Conservation (phyloP, 2,797 vertebrate species). For the Urosaurus nigricauda region DNA sequence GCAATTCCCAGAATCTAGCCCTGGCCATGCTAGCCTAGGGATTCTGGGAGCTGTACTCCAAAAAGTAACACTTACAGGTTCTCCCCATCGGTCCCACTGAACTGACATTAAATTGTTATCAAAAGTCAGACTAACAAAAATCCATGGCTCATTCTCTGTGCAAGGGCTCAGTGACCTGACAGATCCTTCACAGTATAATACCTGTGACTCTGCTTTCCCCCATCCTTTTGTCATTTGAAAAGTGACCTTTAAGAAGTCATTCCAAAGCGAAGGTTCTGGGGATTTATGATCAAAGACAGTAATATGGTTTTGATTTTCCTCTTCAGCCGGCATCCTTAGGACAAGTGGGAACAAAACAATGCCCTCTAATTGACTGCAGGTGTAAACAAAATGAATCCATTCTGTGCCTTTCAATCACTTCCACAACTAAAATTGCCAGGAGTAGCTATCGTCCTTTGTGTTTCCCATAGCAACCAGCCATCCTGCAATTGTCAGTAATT, state of each 20-base stretch:
- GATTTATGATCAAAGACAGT: conserved; percentile 35
- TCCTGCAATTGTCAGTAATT: conserved; percentile 70
- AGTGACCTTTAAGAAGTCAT: conserved; percentile 52
- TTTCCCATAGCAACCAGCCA: conserved; percentile 80
- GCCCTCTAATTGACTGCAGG: conserved; percentile 22
- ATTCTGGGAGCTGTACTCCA: neutral
- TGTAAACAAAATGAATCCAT: conserved; percentile 39
- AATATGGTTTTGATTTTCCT: conserved; percentile 5
- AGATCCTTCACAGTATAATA: conserved; percentile 58
- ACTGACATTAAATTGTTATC: conserved; percentile 1
- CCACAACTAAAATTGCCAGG: conserved; percentile 45
- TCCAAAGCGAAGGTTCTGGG: conserved; percentile 39
- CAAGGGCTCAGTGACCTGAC: conserved; percentile 52
- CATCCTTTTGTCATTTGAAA: conserved; percentile 34
- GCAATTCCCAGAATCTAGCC: neutral
- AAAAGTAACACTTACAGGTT: neutral
- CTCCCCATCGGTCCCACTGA: neutral
- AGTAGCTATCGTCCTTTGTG: conserved; percentile 45
- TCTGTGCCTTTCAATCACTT: conserved; percentile 21
- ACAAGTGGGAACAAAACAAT: conserved; percentile 16
- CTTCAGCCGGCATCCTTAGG: conserved; percentile 8
- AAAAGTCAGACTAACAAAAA: conserved; percentile 62
- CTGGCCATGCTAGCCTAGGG: neutral
- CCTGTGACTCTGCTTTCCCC: conserved; percentile 47
- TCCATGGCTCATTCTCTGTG: conserved; percentile 53